These are phyloP conservation scores for Pagetopsis macropterus DNA, from an alignment of 2,797 vertebrate genomes.

Conservation along the genomic window DNA sequence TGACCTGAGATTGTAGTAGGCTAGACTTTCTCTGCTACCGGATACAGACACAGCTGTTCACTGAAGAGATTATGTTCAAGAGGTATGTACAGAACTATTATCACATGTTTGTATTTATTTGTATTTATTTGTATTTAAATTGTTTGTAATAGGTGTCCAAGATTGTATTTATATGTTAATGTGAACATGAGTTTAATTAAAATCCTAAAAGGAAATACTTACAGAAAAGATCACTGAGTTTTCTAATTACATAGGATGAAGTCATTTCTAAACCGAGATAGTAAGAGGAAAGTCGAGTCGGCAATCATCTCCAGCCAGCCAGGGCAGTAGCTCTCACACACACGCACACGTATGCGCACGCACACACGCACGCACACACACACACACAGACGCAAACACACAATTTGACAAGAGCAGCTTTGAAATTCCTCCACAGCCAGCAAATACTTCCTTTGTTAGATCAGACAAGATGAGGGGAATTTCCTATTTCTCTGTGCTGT, in stretches of 20 bases:
- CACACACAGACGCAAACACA: conserved; percentile 13
- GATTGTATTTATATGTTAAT: conserved; percentile 51
- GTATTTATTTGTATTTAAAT: conserved; percentile 78
- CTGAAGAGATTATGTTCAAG: conserved; percentile 33
- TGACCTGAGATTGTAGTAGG: conserved; percentile 60
- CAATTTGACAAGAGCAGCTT: conserved; percentile 32
- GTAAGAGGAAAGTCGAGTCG: conserved; percentile 7
- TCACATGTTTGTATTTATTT: conserved; percentile 70
- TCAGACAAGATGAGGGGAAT: conserved; percentile 73
- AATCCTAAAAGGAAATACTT: conserved; percentile 23
- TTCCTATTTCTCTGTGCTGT: conserved; percentile 66
- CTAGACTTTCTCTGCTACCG: conserved; percentile 40
- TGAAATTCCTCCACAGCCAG: conserved; percentile 64
- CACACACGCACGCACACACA: not conserved
- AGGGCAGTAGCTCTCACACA: conserved; percentile 1
- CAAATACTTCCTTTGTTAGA: conserved; percentile 72
- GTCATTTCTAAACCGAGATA: conserved; percentile 17
- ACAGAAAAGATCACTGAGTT: not conserved
- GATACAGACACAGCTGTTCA: conserved; percentile 31
- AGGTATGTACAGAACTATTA: conserved; percentile 13
- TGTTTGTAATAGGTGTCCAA: conserved; percentile 18
- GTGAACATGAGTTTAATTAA: conserved; percentile 45
- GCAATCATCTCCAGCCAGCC: conserved; percentile 9
- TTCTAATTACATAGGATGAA: not conserved
- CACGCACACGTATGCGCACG: no score